Evolutionary conservation across 2,113 vertebrate genomes (phyloP).

Genomic region (Drymodes brunneopygia): DNA sequence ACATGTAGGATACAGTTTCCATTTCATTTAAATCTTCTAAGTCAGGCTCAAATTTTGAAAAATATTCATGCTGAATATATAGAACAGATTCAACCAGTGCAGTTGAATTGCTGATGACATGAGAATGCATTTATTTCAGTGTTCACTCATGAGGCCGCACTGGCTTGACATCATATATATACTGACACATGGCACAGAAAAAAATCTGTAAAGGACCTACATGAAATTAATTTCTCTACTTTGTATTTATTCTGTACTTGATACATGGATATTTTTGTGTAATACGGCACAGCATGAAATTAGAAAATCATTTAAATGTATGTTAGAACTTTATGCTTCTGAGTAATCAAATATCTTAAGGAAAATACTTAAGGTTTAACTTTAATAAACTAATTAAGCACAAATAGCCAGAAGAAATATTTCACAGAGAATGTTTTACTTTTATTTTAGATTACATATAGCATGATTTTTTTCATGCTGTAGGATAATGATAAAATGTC

Average conservation of each 20-base stretch:
- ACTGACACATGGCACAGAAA: neutral
- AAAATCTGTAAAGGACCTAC: neutral
- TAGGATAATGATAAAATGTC: neutral
- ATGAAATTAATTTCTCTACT: constrained; percentile 9
- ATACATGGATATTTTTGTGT: neutral
- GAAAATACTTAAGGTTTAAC: neutral
- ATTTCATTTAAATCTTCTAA: neutral
- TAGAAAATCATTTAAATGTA: neutral
- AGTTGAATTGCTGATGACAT: neutral
- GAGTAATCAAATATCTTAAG: neutral
- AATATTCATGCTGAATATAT: neutral
- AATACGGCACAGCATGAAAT: neutral
- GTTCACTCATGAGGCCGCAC: neutral
- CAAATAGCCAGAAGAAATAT: neutral
- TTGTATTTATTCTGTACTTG: neutral
- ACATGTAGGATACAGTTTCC: neutral
- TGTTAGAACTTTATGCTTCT: neutral
- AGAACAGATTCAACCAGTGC: neutral
- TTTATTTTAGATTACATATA: neutral
- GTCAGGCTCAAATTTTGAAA: neutral
- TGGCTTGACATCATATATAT: neutral
- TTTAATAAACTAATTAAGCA: neutral
- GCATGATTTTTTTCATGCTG: neutral
- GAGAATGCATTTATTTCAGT: neutral
- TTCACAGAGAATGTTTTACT: neutral